Evolutionary conservation across 2,797 vertebrate genomes (phyloP), one percentile per base, ranked within the genome.

Genomic region (Leptoclinus maculatus): DNA sequence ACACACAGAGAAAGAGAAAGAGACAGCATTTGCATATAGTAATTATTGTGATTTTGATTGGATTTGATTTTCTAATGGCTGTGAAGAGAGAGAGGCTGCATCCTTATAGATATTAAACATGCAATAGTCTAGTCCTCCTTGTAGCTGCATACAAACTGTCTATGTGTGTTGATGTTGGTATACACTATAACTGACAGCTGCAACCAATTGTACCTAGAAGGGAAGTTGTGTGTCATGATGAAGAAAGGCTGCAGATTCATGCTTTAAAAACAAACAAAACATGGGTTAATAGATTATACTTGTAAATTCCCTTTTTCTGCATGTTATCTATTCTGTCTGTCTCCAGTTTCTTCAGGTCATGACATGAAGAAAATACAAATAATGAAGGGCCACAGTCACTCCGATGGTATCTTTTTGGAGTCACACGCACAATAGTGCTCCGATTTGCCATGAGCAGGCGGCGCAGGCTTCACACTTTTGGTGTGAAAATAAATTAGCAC

Each of bases 401-500:
- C 54, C 7, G 3, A 14, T 39, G 36, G 32, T 36, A 36, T 67
- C 53, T 63, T 83, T 66, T 43, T n/a, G 17, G 38, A 34, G 32
- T 34, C 32, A 34, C 25, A 16, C 5, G 41, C 5, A 66, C n/a
- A 65, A 56, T 41, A 71, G 13, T 36, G 34, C 14, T 51, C 29
- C 45, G 62, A 75, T 49, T 66, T 66, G 19, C 34, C 68, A 75
- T 32, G 34, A 76, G 62, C 74, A 66, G 68, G 19, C 7, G 47
- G 39, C 2, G 21, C 49, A 78, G 29, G 51, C 3, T 63, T 29
- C 58, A 69, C 49, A 78, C 76, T 76, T 69, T 66, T 60, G 66
- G 75, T 54, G 68, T 66, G 71, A 87, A 41, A 85, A 88, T 78
- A 84, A 72, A 91, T 84, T 78, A 83, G 65, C 88, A 84, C 63